phyloP scores from a whole-genome alignment of 1,140 invertebrate species.

The Drosophila simulans region DNA sequence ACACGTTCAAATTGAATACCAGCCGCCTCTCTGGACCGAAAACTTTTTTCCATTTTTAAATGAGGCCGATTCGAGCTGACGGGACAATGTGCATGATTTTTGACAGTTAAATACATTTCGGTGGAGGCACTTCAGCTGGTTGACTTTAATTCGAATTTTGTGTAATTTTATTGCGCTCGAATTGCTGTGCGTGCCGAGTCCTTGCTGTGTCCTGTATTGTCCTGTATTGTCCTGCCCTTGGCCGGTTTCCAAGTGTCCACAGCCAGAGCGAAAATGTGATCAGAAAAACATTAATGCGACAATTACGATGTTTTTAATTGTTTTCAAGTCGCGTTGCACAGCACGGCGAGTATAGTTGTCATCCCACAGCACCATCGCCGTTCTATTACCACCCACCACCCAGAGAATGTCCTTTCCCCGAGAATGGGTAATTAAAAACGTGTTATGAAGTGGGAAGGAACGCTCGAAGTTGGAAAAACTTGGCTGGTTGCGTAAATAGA shows the following conservation, averaged over 20 bases:
- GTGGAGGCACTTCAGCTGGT: slow-evolving; percentile 19
- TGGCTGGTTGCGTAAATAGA: slow-evolving; percentile 39
- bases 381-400: slow-evolving; percentile 13
- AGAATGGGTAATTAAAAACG: slow-evolving; percentile 79
- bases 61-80: slow-evolving; percentile 3
- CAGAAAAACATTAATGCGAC: slow-evolving; percentile 79
- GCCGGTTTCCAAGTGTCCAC: slow-evolving; percentile 47
- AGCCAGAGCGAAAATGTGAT: slow-evolving; percentile 59
- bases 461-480: slow-evolving; percentile 27
- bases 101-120: slow-evolving; percentile 59
- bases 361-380: background rate
- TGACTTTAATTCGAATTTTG: slow-evolving; percentile 65
- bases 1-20: slow-evolving; percentile 60
- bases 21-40: slow-evolving; percentile 29
- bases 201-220: slow-evolving; percentile 18
- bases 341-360: slow-evolving; percentile 43
- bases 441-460: slow-evolving; percentile 55
- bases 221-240: slow-evolving; percentile 12
- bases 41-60: slow-evolving; percentile 56
- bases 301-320: slow-evolving; percentile 81
- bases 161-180: slow-evolving; percentile 48
- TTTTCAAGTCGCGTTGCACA: slow-evolving; percentile 67
- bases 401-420: slow-evolving; percentile 20
- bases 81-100: slow-evolving; percentile 48
- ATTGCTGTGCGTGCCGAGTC: slow-evolving; percentile 61